Evolutionary conservation across 2,797 vertebrate species (phyloP).

Genomic region (Craterocephalus amniculus): DNA sequence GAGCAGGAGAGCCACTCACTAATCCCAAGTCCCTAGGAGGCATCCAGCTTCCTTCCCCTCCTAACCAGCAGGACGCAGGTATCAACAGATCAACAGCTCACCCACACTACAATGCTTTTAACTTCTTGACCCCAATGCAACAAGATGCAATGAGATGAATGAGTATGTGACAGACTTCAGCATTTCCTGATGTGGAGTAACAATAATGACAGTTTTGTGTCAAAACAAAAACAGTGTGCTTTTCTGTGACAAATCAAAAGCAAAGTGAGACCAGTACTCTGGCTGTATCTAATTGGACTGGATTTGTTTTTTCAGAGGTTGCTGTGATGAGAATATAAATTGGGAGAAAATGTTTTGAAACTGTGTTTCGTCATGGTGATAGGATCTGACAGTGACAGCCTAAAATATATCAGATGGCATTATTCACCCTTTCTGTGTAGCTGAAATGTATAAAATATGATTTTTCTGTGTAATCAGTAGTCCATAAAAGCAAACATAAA

Average conservation of each 20-base stretch:
- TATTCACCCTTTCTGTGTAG: not conserved
- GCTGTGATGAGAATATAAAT: conserved; percentile 12
- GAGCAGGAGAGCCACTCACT: too few species aligned
- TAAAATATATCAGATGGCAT: not conserved
- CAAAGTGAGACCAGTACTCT: not conserved
- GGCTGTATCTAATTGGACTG: not conserved
- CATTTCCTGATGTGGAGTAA: conserved; percentile 1
- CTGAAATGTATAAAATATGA: not conserved
- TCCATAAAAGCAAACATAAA: too few species aligned
- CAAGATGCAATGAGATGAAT: conserved; percentile 22
- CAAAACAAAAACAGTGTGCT: conserved; percentile 2
- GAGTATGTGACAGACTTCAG: conserved; percentile 15
- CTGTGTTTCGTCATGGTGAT: conserved; percentile 1
- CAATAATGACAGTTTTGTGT: not conserved
- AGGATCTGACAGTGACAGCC: not conserved
- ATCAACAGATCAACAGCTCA: too few species aligned
- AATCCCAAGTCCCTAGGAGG: too few species aligned
- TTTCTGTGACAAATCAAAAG: conserved; percentile 21
- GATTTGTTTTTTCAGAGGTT: not conserved
- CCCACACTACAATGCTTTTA: too few species aligned
- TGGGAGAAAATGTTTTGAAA: not conserved
- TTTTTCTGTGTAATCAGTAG: too few species aligned
- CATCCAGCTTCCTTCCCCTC: too few species aligned
- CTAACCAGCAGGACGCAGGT: too few species aligned
- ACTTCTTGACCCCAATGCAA: too few species aligned